Percentiles rank a stretch among this genome's conserved stretches.
Evolutionary conservation across 2,888 invertebrate species (phyloP).

Genomic region (Drosophila macrothrix): DNA sequence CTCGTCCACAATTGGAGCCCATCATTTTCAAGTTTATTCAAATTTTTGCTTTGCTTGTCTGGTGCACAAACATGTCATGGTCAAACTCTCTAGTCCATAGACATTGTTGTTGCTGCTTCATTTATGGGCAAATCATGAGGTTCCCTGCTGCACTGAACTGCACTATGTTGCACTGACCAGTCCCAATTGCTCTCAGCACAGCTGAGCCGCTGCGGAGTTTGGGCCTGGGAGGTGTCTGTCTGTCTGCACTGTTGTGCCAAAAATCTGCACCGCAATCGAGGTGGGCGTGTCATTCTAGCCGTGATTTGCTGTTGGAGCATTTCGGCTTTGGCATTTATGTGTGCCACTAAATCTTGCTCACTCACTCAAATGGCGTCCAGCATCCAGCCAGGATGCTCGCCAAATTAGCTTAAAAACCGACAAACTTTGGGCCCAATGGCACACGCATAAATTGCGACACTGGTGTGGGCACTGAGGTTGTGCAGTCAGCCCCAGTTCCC

Average conservation of each 20-base stretch:
- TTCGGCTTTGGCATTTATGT: slow-evolving; percentile 81
- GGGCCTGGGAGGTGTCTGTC: slow-evolving; percentile 32
- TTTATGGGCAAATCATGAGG: slow-evolving; percentile 84
- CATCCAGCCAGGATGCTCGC: slow-evolving; percentile 57
- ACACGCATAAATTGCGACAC: slow-evolving; percentile 67
- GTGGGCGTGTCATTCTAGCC: slow-evolving; percentile 75
- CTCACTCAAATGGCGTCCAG: slow-evolving; percentile 67
- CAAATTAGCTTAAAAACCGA: slow-evolving; percentile 81
- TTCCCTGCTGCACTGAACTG: slow-evolving; percentile 70
- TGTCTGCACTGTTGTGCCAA: slow-evolving; percentile 58
- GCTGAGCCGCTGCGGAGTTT: slow-evolving; percentile 5
- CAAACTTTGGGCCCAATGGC: slow-evolving; percentile 70
- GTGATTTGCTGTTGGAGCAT: slow-evolving; percentile 79
- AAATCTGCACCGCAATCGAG: slow-evolving; percentile 43
- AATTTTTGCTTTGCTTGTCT: slow-evolving; percentile 49
- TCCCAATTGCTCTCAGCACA: slow-evolving; percentile 28
- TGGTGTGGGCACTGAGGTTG: background rate
- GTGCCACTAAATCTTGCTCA: slow-evolving; percentile 79
- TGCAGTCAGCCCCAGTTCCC: background rate
- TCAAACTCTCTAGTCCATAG: slow-evolving; percentile 14
- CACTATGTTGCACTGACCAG: slow-evolving; percentile 53
- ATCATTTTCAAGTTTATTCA: slow-evolving; percentile 47
- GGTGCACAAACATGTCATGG: slow-evolving; percentile 61
- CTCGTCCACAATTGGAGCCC: slow-evolving; percentile 10
- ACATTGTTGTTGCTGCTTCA: slow-evolving; percentile 58